phyloP scores from a whole-genome alignment of 2,113 vertebrate species.

The Cavia porcellus region DNA sequence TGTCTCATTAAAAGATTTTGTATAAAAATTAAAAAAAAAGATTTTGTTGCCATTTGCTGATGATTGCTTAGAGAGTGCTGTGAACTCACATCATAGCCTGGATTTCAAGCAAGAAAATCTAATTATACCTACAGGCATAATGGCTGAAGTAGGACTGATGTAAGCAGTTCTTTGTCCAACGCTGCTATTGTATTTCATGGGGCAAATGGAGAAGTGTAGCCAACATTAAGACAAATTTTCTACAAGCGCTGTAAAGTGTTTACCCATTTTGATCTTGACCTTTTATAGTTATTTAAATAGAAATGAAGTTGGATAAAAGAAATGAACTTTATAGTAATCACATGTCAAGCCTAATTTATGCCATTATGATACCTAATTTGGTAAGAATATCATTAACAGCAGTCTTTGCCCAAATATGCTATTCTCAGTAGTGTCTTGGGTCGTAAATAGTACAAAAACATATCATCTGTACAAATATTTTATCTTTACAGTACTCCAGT shows the following conservation, averaged over 20 bases:
- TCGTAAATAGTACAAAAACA: neutral
- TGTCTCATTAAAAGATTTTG: constrained; percentile 36
- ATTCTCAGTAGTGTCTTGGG: neutral
- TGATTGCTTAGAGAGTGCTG: constrained; percentile 45
- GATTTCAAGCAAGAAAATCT: constrained; percentile 47
- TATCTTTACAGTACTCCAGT: neutral
- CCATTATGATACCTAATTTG: neutral
- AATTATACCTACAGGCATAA: constrained; percentile 58
- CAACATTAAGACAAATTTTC: constrained; percentile 53
- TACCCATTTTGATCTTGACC: constrained; percentile 50
- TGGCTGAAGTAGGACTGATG: constrained; percentile 22
- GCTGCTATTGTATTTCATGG: constrained; percentile 55
- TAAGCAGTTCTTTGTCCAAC: constrained; percentile 3
- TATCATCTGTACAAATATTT: constrained; percentile 1
- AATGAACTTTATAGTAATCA: constrained; percentile 20
- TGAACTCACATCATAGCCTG: neutral
- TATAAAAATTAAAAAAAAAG: neutral
- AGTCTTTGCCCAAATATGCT: neutral
- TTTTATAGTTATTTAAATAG: constrained; percentile 54
- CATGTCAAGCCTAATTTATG: constrained; percentile 6
- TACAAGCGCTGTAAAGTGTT: constrained; percentile 56
- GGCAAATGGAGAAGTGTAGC: constrained; percentile 32
- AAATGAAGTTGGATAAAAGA: neutral
- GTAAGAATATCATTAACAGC: neutral
- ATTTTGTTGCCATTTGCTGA: neutral